Conservation (phyloP, 1,140 invertebrate species). For the Aphis craccivora region DNA sequence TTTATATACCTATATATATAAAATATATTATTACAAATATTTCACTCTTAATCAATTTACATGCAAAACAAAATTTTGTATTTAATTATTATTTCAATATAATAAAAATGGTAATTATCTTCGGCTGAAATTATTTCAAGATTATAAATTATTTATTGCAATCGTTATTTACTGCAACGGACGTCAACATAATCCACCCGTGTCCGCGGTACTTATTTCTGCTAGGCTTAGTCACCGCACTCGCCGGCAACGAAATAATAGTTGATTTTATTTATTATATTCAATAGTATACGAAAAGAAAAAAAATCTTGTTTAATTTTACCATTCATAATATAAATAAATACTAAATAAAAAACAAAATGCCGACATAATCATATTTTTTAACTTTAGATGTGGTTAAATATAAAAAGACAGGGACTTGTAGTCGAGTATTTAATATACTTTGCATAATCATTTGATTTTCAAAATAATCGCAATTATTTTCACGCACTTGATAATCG, state of each 20-base stretch:
- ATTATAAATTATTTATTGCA: conserved; percentile 37
- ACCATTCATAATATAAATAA: background rate
- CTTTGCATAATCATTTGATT: conserved; percentile 32
- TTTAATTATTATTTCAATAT: background rate
- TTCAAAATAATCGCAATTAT: conserved; percentile 47
- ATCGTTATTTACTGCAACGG: background rate
- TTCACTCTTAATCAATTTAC: background rate
- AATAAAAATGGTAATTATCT: conserved; percentile 21
- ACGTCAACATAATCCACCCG: conserved; percentile 11
- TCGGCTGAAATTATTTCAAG: background rate
- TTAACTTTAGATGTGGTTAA: background rate
- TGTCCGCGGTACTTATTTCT: conserved; percentile 39
- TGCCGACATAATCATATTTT: background rate
- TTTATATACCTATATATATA: too few relatives aligned
- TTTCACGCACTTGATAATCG: conserved; percentile 22
- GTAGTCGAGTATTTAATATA: background rate
- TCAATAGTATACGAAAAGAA: background rate
- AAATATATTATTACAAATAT: background rate
- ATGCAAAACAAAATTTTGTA: background rate
- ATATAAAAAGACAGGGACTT: background rate
- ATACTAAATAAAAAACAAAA: background rate
- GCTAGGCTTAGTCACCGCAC: conserved; percentile 22
- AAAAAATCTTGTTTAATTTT: conserved; percentile 7
- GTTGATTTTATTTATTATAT: background rate
- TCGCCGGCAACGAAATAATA: background rate